Evolutionary conservation across 1,140 invertebrate genomes (phyloP).

Genomic region (Ptiloglossa arizonensis): DNA sequence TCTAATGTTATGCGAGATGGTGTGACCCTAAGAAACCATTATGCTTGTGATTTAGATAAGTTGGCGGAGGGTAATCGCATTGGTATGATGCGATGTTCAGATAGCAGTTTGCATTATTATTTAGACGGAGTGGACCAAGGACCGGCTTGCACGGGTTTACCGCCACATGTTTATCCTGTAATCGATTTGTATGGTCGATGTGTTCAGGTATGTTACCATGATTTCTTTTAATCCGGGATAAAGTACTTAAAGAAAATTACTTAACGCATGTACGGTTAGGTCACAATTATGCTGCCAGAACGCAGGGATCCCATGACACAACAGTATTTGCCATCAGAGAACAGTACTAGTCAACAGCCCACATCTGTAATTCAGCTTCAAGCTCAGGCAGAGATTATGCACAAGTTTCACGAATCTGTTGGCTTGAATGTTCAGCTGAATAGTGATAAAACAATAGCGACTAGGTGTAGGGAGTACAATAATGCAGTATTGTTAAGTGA

Average conservation of each 20-base stretch:
- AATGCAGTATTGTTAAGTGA: conserved; percentile 89
- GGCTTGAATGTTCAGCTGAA: conserved; percentile 88
- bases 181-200: conserved; percentile 97
- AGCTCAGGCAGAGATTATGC: conserved; percentile 75
- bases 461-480: conserved; percentile 85
- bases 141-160: conserved; percentile 90
- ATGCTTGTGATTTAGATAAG: conserved; percentile 91
- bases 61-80: conserved; percentile 89
- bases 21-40: conserved; percentile 90
- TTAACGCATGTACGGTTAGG: conserved; percentile 63
- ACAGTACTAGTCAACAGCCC: conserved; percentile 80
- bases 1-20: conserved; percentile 92
- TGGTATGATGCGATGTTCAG: conserved; percentile 92
- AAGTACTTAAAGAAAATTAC: no score
- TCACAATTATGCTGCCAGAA: conserved; percentile 79
- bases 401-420: conserved; percentile 86
- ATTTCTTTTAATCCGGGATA: not conserved
- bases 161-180: conserved; percentile 94
- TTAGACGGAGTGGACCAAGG: conserved; percentile 96
- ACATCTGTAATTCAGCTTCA: conserved; percentile 79
- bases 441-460: conserved; percentile 86
- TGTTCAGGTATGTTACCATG: conserved; percentile 87
- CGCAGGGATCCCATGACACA: conserved; percentile 77
- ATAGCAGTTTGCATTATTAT: conserved; percentile 94
- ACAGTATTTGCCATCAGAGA: conserved; percentile 79